A percentile compares a stretch with the other conserved stretches of the same genome.
These are phyloP conservation scores for Parotocinclus haroldoi DNA, from an alignment of 2,797 vertebrate genomes.

Conservation along the genomic window DNA sequence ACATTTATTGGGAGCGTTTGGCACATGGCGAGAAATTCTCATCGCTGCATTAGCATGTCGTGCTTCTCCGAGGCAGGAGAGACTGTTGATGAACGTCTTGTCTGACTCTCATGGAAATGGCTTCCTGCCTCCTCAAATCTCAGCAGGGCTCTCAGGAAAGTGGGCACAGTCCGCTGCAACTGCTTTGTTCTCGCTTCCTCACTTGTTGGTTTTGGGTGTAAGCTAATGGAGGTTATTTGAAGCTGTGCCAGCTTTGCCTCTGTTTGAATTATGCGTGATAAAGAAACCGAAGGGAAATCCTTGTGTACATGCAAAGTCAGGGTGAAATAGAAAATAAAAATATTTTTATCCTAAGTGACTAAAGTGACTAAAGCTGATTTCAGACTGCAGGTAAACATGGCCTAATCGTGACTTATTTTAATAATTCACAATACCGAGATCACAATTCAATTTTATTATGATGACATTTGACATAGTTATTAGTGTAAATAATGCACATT, in stretches of 20 bases:
- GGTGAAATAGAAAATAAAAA: no score
- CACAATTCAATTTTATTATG: no score
- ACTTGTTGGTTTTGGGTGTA: constrained; percentile 39
- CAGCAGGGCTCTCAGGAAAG: constrained; percentile 14
- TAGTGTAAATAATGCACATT: no score
- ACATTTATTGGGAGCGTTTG: constrained; percentile 43
- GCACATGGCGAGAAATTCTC: constrained; percentile 34
- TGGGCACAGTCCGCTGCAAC: no score
- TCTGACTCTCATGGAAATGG: constrained; percentile 33
- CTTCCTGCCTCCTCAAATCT: constrained; percentile 24
- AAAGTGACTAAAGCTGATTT: no score
- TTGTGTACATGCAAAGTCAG: no score
- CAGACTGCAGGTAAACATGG: no score
- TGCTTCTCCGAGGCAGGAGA: constrained; percentile 25
- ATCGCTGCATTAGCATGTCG: constrained; percentile 34
- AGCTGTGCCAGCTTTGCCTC: constrained; percentile 16
- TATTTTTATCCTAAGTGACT: no score
- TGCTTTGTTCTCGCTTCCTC: constrained; percentile 34
- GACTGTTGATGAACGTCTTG: constrained; percentile 7
- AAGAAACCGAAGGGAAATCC: no score
- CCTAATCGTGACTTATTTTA: no score
- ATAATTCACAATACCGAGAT: no score
- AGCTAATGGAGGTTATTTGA: constrained; percentile 34
- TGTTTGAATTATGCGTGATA: background rate
- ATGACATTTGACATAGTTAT: no score